Conservation (phyloP, 2,888 invertebrate genomes). For the Eupeodes luniger region DNA sequence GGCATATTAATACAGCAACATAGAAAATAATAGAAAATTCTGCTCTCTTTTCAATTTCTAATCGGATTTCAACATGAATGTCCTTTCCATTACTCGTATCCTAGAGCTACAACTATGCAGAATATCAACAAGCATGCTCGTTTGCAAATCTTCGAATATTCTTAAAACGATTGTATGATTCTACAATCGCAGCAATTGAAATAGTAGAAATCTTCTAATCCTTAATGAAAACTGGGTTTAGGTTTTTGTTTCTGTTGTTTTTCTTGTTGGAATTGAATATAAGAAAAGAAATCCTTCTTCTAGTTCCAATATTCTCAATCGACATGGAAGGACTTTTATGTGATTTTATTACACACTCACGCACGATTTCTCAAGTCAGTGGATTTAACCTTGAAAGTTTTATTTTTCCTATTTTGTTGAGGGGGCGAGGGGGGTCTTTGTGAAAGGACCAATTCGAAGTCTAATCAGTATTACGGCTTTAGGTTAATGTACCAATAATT, state of each 20-base stretch:
- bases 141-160: conserved; percentile 1
- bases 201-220: conserved; percentile 40
- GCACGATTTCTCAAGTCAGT: conserved; percentile 12
- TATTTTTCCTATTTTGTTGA: not conserved
- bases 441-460: conserved; percentile 42
- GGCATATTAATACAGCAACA: not conserved
- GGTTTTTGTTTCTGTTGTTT: not conserved
- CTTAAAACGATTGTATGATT: conserved; percentile 47
- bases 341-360: conserved; percentile 49
- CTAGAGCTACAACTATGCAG: not conserved
- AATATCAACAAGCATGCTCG: not conserved
- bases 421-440: no score
- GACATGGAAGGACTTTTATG: conserved; percentile 47
- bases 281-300: not conserved
- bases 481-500: conserved; percentile 55
- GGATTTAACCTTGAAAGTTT: conserved; percentile 41
- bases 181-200: conserved; percentile 53
- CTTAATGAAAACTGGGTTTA: conserved; percentile 15
- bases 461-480: conserved; percentile 41
- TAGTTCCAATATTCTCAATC: not conserved
- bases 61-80: conserved; percentile 43
- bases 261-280: not conserved
- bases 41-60: conserved; percentile 1
- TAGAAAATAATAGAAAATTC: not conserved
- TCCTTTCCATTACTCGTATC: conserved; percentile 2